Conservation (phyloP, 2,797 vertebrate genomes). For the Limosa lapponica region DNA sequence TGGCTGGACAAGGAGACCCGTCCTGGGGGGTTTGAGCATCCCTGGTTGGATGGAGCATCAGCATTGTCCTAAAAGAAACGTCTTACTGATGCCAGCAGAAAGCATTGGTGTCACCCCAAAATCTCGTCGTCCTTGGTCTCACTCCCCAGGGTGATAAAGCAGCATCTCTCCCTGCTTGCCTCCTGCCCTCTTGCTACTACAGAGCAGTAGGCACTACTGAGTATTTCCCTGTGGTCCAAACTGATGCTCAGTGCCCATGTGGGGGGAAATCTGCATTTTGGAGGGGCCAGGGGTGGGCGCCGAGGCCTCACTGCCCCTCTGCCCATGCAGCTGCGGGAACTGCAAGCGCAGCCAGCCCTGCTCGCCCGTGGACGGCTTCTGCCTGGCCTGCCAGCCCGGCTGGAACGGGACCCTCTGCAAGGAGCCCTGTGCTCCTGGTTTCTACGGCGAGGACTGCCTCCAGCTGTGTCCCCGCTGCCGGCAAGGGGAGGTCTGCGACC, state of each 20-base stretch:
- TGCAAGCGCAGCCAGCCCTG: slow-evolving; percentile 78
- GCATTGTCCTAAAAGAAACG: neutral
- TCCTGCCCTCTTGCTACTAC: accelerated
- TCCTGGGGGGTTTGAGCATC: too few species aligned
- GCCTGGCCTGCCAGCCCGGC: slow-evolving; percentile 85
- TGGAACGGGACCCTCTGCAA: slow-evolving; percentile 91
- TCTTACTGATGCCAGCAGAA: accelerated
- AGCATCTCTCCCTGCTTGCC: neutral
- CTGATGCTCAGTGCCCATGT: accelerated
- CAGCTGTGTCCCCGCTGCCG: slow-evolving; percentile 85
- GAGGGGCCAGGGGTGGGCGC: accelerated
- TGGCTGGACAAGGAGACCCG: accelerated
- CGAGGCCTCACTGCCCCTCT: neutral
- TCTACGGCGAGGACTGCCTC: slow-evolving; percentile 83
- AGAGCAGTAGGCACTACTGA: accelerated
- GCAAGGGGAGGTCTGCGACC: slow-evolving; percentile 80
- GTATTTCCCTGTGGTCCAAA: accelerated
- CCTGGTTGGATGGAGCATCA: neutral
- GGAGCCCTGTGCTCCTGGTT: slow-evolving; percentile 79
- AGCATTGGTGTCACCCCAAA: neutral
- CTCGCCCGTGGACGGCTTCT: slow-evolving; percentile 82
- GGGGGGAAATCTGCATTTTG: neutral
- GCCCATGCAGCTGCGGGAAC: slow-evolving; percentile 24
- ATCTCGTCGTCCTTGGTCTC: accelerated
- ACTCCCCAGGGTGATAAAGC: accelerated